Evolutionary conservation across 2,888 invertebrate species (phyloP), one percentile per base, ranked within the genome.

Genomic region (Caradrina kadenii): DNA sequence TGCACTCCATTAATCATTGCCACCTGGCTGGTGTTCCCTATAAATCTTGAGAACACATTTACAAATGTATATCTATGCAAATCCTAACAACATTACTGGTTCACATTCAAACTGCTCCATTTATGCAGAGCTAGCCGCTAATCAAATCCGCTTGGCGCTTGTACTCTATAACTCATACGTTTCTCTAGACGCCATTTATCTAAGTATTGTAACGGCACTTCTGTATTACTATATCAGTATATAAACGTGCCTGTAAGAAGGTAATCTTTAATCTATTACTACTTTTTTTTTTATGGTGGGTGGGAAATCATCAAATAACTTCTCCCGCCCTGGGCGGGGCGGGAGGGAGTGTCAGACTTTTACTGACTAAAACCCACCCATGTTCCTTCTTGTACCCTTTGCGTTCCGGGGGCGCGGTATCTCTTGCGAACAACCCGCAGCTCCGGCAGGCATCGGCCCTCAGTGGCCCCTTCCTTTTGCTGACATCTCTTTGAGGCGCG

Each of bases 71-170:
- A 15, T 45, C 35, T 56, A 65, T 75, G 53, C 60, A 68, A 68
- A 76, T 76, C 5, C 3, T 8, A 10, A 17, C 54, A 60, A 52
- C 60, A 26, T 10, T 31, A 31, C 61, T 21, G 10, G 48, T 62
- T 55, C 58, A 45, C n/a, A 21, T 45, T 63, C 21, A 48, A 55
- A 54, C 62, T n/a, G 48, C 54, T 59, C 50, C 62, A 22, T 68
- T 50, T 19, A 75, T 39, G 39, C 56, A 68, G 68, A 15, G 65
- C 64, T 53, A 48, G 22, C 60, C 63, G 65, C 63, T 74, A 74
- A 78, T 78, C 78, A 78, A 74, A 66, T 58, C 63, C 66, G 70
- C 42, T 60, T 52, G 22, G 39, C 61, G 50, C 71, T 64, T 35
- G 59, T 26, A 56, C 11, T n/a, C 58, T 49, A 67, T 61, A 63